A percentile compares a stretch with the other conserved stretches of the same genome.
Evolutionary conservation across 1,140 invertebrate genomes (phyloP).

Genomic region (Drosophila melanica): DNA sequence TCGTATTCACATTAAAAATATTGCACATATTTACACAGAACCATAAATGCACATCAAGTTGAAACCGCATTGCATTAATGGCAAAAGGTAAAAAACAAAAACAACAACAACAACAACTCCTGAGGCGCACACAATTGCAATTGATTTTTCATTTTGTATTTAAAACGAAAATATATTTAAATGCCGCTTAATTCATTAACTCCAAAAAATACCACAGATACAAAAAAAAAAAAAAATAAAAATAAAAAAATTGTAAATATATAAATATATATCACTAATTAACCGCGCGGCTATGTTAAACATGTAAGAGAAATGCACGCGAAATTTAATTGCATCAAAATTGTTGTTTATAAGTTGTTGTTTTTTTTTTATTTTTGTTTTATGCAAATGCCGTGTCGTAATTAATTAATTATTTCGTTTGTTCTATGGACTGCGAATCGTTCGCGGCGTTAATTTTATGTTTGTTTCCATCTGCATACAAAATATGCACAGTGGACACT

Average conservation of each 20-base stretch:
- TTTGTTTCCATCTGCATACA: slow-evolving; percentile 1
- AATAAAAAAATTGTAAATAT: background rate
- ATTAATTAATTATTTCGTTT: slow-evolving; percentile 35
- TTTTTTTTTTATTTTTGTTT: slow-evolving; percentile 5
- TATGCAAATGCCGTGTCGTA: slow-evolving; percentile 55
- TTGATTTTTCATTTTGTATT: slow-evolving; percentile 14
- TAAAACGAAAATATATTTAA: slow-evolving; percentile 5
- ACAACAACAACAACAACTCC: background rate
- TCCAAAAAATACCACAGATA: background rate
- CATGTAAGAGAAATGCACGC: background rate
- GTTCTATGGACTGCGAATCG: slow-evolving; percentile 3
- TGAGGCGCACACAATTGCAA: slow-evolving; percentile 14
- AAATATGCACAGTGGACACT: too few species aligned
- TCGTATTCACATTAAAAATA: too few species aligned
- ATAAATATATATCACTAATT: slow-evolving; percentile 27
- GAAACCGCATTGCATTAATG: background rate
- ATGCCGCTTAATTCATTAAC: slow-evolving; percentile 4
- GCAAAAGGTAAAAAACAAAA: background rate
- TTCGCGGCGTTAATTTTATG: slow-evolving; percentile 13
- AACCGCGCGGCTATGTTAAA: slow-evolving; percentile 16
- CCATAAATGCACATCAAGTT: background rate
- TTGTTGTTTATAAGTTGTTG: slow-evolving; percentile 26
- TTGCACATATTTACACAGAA: background rate
- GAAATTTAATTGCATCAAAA: slow-evolving; percentile 31
- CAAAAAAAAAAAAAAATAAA: background rate